Percentiles rank a stretch among this genome's conserved stretches.
Evolutionary conservation across 2,113 vertebrate species (phyloP).

Genomic region (Sinosuthora webbiana): DNA sequence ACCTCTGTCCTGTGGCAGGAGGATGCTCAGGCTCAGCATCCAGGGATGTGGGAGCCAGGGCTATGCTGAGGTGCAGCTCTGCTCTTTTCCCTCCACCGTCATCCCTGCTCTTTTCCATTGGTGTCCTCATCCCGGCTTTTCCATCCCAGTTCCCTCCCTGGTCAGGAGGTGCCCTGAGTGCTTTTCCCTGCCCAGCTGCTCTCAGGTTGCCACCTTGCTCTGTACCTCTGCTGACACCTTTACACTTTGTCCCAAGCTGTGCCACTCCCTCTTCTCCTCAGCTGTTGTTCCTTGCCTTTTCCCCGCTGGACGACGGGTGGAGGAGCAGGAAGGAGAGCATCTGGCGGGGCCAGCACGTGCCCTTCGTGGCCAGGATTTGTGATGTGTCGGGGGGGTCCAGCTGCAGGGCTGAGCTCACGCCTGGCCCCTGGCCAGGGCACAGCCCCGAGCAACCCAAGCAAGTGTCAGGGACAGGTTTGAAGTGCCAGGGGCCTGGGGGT

Average conservation of each 20-base stretch:
- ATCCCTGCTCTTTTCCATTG: background rate
- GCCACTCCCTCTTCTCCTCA: background rate
- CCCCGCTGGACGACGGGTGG: background rate
- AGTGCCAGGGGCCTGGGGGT: background rate
- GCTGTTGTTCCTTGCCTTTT: background rate
- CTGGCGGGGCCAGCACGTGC: background rate
- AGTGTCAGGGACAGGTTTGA: background rate
- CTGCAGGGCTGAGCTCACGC: background rate
- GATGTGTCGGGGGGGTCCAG: background rate
- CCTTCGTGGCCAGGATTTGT: background rate
- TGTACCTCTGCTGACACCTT: background rate
- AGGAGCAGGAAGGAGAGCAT: background rate
- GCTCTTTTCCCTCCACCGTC: background rate
- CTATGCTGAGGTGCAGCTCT: background rate
- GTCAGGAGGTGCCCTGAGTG: background rate
- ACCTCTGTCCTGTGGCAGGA: background rate
- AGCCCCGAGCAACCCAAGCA: background rate
- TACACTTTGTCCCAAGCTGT: accelerated
- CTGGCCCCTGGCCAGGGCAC: background rate
- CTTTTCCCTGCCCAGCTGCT: background rate
- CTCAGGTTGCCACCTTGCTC: background rate
- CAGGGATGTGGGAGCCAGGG: background rate
- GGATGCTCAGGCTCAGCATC: background rate
- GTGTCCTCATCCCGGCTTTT: background rate
- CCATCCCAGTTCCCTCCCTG: background rate